A percentile compares a stretch with the other conserved stretches of the same genome.
These are phyloP conservation scores for Manis pentadactyla DNA, from an alignment of 2,797 vertebrate genomes.

Conservation along the genomic window DNA sequence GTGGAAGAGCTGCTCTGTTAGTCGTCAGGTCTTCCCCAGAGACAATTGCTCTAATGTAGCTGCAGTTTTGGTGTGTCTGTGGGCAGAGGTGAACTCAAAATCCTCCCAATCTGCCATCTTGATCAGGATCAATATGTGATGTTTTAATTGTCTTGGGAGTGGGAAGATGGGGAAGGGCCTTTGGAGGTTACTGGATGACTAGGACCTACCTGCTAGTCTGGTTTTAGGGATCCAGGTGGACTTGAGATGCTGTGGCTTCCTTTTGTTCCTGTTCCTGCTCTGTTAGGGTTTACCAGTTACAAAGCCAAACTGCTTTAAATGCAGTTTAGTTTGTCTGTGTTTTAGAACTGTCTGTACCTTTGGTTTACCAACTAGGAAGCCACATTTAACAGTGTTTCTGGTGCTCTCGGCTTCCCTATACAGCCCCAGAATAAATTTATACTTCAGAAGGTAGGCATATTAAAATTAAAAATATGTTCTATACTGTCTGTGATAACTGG, in stretches of 20 bases:
- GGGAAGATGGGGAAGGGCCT: not conserved
- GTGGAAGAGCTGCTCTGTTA: too few relatives aligned
- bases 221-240: not conserved
- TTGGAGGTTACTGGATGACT: not conserved
- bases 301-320: not conserved
- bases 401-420: not conserved
- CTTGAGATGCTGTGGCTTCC: not conserved
- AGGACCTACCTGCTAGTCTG: not conserved
- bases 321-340: not conserved
- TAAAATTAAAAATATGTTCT: not conserved
- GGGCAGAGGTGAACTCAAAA: too few relatives aligned
- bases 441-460: slow-evolving; percentile 52
- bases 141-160: not conserved
- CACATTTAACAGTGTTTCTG: not conserved
- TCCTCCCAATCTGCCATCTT: too few relatives aligned
- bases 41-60: too few relatives aligned
- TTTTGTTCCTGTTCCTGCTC: not conserved
- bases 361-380: not conserved
- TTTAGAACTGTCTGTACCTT: not conserved
- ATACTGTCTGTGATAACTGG: not conserved
- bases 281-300: not conserved
- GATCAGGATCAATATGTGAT: not conserved
- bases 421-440: slow-evolving; percentile 33
- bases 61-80: too few relatives aligned
- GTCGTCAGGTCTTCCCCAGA: too few relatives aligned